Conservation (phyloP, 1,140 invertebrate species). For the Lucilia cuprina region DNA sequence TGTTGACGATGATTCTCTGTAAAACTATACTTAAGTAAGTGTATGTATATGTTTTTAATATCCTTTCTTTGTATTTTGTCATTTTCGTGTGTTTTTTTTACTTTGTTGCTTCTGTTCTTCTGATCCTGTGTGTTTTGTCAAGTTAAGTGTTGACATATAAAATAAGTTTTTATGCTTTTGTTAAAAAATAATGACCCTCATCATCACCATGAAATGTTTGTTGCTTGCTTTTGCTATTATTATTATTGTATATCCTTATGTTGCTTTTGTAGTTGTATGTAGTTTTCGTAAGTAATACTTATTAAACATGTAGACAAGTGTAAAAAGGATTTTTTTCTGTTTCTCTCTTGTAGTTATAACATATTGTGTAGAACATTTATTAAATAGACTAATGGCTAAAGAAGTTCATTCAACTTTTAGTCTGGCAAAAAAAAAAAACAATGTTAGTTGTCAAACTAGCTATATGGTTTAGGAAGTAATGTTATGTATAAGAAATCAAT, state of each 20-base stretch:
- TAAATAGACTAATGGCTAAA: neutral
- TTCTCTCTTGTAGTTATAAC: neutral
- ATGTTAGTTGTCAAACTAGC: too few species aligned
- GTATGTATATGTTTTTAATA: too few species aligned
- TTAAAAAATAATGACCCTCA: slow-evolving; percentile 30
- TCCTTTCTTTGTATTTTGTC: too few species aligned
- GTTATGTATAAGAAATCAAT: too few species aligned
- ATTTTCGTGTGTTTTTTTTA: neutral
- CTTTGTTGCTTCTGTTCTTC: neutral
- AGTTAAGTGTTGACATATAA: slow-evolving; percentile 30
- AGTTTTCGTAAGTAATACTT: neutral
- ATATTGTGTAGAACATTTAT: neutral
- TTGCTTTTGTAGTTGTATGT: neutral
- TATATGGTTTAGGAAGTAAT: too few species aligned
- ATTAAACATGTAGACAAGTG: neutral
- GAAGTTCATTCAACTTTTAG: neutral
- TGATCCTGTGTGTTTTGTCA: neutral
- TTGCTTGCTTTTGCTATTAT: neutral
- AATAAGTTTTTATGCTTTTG: slow-evolving; percentile 24
- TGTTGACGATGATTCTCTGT: too few species aligned
- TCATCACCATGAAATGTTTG: slow-evolving; percentile 25
- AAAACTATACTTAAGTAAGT: too few species aligned
- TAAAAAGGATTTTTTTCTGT: neutral
- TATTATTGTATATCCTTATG: neutral
- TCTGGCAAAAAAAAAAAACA: too few species aligned